A percentile compares a stretch with the other conserved stretches of the same genome.
Conservation (phyloP, 92 coral and sea anemone species). For the Pocillopora meandrina region DNA sequence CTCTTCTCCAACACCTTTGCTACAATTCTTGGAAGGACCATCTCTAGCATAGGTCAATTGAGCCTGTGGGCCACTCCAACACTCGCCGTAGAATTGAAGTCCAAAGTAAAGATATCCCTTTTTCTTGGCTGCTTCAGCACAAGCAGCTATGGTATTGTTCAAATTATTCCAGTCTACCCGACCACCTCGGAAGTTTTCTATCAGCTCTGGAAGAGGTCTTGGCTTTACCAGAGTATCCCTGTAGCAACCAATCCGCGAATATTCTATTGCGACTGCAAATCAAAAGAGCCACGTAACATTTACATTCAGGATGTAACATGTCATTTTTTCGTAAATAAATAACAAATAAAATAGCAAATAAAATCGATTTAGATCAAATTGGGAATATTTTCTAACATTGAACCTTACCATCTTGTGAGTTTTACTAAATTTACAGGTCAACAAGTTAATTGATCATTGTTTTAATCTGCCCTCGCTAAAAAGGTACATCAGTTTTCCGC, state of each 20-base stretch:
- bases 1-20: slow-evolving; percentile 58
- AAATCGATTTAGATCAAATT: neutral
- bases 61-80: slow-evolving; percentile 76
- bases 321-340: too few relatives aligned
- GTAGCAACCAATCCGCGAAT: slow-evolving; percentile 64
- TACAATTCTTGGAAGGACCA: slow-evolving; percentile 47
- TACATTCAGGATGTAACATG: neutral
- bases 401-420: too few relatives aligned
- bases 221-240: slow-evolving; percentile 22
- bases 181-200: slow-evolving; percentile 58
- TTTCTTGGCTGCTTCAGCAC: slow-evolving; percentile 60
- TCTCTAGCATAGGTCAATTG: slow-evolving; percentile 53
- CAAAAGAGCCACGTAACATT: neutral
- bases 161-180: slow-evolving; percentile 66
- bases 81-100: slow-evolving; percentile 81
- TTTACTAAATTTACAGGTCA: too few relatives aligned
- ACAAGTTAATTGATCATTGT: too few relatives aligned
- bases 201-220: slow-evolving; percentile 56
- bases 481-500: too few relatives aligned
- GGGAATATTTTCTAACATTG: too few relatives aligned
- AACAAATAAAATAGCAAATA: neutral
- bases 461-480: too few relatives aligned
- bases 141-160: slow-evolving; percentile 54
- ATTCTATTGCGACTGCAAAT: slow-evolving; percentile 18
- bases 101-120: slow-evolving; percentile 64